Percentiles rank a stretch among this genome's conserved stretches.
Evolutionary conservation across 2,113 vertebrate genomes (phyloP).

Genomic region (Hyperopisus bebe): DNA sequence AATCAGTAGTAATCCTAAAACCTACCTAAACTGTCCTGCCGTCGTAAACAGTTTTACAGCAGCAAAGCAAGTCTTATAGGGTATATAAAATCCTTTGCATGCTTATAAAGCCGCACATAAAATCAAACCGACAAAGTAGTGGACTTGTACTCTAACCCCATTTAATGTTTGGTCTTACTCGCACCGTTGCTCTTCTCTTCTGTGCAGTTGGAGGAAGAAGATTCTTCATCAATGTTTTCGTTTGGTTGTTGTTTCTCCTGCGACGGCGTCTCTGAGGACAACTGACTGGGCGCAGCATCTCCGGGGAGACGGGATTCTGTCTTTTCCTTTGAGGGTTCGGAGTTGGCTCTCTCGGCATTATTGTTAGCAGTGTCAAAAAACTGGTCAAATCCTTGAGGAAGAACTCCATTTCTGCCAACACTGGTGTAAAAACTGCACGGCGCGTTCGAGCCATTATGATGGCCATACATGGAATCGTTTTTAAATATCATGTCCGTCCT

Average conservation of each 20-base stretch:
- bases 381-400: constrained; percentile 95
- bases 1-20: constrained; percentile 36
- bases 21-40: constrained; percentile 78
- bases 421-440: constrained; percentile 79
- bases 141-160: constrained; percentile 58
- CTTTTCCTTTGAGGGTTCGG: constrained; percentile 66
- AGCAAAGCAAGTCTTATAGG: constrained; percentile 88
- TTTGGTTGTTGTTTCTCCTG: constrained; percentile 67
- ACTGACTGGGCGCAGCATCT: constrained; percentile 58
- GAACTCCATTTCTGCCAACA: constrained; percentile 88
- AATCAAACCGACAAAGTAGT: constrained; percentile 69
- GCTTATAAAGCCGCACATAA: constrained; percentile 97
- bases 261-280: constrained; percentile 65
- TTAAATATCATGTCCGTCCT: constrained; percentile 90
- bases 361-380: constrained; percentile 76
- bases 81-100: constrained; percentile 95
- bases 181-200: constrained; percentile 78
- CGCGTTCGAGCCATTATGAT: constrained; percentile 67
- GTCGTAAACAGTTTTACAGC: constrained; percentile 96
- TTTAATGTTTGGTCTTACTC: constrained; percentile 71
- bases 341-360: constrained; percentile 47
- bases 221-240: constrained; percentile 67
- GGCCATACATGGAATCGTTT: constrained; percentile 77
- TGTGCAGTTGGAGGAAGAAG: constrained; percentile 75
- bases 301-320: constrained; percentile 63